Percentiles rank a stretch among this genome's conserved stretches.
These are phyloP conservation scores for Salmo trutta DNA, from an alignment of 2,797 vertebrate species.

Conservation along the genomic window DNA sequence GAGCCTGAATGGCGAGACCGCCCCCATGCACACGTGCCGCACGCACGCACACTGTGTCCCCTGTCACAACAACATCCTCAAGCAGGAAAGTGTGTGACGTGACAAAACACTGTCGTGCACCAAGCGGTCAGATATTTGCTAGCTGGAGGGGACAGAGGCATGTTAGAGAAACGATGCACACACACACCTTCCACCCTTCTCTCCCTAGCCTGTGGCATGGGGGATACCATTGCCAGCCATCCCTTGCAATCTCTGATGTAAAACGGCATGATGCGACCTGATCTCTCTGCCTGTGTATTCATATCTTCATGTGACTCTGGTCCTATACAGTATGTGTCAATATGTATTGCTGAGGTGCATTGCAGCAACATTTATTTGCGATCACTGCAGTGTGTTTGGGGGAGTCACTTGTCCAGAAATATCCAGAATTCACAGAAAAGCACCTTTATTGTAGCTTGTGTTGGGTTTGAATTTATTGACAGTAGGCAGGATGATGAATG, in stretches of 20 bases:
- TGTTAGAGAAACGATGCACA: neutral
- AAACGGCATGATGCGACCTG: neutral
- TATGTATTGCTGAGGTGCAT: slow-evolving; percentile 10
- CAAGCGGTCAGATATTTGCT: neutral
- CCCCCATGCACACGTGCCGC: neutral
- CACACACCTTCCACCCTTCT: neutral
- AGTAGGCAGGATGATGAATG: neutral
- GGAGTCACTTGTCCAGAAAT: neutral
- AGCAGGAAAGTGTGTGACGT: neutral
- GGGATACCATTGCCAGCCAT: neutral
- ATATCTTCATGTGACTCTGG: neutral
- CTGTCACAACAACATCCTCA: neutral
- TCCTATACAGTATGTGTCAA: neutral
- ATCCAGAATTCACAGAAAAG: neutral
- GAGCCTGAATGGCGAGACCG: neutral
- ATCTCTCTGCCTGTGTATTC: neutral
- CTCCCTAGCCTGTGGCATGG: neutral
- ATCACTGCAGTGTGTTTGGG: neutral
- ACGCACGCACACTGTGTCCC: neutral
- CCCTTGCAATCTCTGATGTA: neutral
- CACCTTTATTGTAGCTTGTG: neutral
- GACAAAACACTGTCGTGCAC: neutral
- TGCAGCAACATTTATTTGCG: slow-evolving; percentile 13
- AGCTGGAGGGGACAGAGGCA: neutral
- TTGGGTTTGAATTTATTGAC: slow-evolving; percentile 4